Conservation (phyloP, 2,797 vertebrate species). For the Alosa sapidissima region DNA sequence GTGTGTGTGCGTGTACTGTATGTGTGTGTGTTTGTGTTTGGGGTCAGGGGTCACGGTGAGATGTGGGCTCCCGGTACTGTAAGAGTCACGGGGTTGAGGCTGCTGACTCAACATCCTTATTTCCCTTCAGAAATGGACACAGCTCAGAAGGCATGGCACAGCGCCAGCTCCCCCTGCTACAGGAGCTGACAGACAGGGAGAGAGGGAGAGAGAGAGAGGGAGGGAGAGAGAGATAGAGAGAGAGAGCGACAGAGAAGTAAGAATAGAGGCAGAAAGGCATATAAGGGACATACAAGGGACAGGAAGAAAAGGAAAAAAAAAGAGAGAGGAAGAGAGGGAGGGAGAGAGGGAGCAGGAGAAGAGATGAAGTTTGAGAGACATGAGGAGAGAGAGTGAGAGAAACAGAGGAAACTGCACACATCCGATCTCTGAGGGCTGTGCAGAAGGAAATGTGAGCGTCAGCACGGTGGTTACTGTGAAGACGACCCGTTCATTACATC, state of each 20-base stretch:
- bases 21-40: neutral
- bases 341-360: neutral
- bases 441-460: neutral
- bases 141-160: neutral
- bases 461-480: conserved; percentile 2
- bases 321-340: neutral
- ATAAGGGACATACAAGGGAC: too few species aligned
- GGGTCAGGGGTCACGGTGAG: neutral
- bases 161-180: neutral
- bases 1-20: too few species aligned
- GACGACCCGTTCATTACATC: neutral
- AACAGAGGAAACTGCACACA: neutral
- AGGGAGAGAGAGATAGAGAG: neutral
- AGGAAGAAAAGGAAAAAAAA: neutral
- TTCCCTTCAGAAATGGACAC: neutral
- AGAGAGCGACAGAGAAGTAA: neutral
- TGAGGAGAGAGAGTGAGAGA: neutral
- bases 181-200: neutral
- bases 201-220: neutral
- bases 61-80: neutral
- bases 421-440: neutral
- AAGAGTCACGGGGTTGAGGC: neutral
- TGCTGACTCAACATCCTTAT: neutral
- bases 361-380: neutral
- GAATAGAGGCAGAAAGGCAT: neutral